phyloP scores from a whole-genome alignment of 2,888 invertebrate genomes.

The Crematogaster levior region DNA sequence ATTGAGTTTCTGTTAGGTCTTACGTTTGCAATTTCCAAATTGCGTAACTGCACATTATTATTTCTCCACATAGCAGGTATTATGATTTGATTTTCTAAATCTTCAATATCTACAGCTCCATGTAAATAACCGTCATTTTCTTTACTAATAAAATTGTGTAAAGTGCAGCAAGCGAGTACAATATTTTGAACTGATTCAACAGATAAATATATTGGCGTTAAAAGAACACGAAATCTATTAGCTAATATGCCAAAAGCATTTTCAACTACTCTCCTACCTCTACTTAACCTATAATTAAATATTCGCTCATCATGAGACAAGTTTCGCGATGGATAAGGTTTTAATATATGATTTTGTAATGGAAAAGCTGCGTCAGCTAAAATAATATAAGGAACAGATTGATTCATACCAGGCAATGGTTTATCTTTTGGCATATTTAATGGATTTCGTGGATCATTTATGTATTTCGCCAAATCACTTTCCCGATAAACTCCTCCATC shows the following conservation, averaged over 20 bases:
- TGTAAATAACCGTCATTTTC: background rate
- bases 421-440: background rate
- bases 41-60: background rate
- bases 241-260: slow-evolving; percentile 2
- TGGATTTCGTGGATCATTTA: background rate
- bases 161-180: background rate
- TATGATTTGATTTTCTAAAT: background rate
- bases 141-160: slow-evolving; percentile 2
- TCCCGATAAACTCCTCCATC: slow-evolving; percentile 2
- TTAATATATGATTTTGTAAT: background rate
- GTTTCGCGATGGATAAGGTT: slow-evolving; percentile 12
- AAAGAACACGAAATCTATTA: background rate
- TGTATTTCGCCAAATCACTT: background rate
- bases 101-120: background rate
- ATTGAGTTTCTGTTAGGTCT: background rate
- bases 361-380: background rate
- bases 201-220: background rate
- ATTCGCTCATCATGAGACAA: background rate
- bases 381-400: background rate
- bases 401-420: background rate
- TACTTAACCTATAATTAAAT: slow-evolving; percentile 8
- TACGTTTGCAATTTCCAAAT: background rate
- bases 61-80: background rate
- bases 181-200: background rate
- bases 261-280: background rate